Conservation (phyloP, 1,140 invertebrate species). For the Gryon sp. region DNA sequence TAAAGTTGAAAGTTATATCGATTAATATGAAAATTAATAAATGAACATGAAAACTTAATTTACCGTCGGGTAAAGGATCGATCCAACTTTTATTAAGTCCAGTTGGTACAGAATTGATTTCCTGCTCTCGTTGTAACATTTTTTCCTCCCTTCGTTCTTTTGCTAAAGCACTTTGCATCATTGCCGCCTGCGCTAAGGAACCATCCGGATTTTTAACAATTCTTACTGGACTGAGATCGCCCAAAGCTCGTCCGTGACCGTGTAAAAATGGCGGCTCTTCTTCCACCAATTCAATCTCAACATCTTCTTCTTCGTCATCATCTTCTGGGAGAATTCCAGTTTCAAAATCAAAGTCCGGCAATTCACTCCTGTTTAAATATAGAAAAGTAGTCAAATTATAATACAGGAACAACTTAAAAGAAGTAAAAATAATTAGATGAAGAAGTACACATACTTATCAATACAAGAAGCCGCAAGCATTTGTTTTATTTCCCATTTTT, state of each 20-base stretch:
- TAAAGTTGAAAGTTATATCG: conserved; percentile 14
- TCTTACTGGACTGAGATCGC: conserved; percentile 96
- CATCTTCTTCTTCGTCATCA: conserved; percentile 96
- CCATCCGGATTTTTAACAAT: conserved; percentile 99
- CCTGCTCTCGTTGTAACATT: conserved; percentile 94
- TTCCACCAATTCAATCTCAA: conserved; percentile 99
- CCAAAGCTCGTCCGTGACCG: conserved; percentile 91
- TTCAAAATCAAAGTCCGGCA: conserved; percentile 95
- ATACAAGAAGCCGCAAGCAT: conserved; percentile 80
- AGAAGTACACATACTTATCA: conserved; percentile 76
- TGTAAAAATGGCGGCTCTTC: conserved; percentile 98
- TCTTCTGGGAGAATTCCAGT: conserved; percentile 93
- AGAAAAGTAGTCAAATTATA: conserved; percentile 2
- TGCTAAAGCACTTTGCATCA: conserved; percentile 99
- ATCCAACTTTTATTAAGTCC: conserved; percentile 96
- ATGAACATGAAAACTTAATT: background rate
- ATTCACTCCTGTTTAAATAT: conserved; percentile 84
- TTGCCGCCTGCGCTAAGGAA: conserved; percentile 97
- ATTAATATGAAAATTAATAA: conserved; percentile 8
- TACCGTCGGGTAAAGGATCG: conserved; percentile 93
- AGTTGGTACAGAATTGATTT: conserved; percentile 91
- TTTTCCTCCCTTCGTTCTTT: conserved; percentile 97
- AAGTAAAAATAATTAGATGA: background rate
- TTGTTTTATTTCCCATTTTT: conserved; percentile 93
- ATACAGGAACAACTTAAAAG: conserved; percentile 1